These are phyloP conservation scores for Ryuthela nishihirai DNA, from an alignment of 2,888 invertebrate species.

Conservation along the genomic window DNA sequence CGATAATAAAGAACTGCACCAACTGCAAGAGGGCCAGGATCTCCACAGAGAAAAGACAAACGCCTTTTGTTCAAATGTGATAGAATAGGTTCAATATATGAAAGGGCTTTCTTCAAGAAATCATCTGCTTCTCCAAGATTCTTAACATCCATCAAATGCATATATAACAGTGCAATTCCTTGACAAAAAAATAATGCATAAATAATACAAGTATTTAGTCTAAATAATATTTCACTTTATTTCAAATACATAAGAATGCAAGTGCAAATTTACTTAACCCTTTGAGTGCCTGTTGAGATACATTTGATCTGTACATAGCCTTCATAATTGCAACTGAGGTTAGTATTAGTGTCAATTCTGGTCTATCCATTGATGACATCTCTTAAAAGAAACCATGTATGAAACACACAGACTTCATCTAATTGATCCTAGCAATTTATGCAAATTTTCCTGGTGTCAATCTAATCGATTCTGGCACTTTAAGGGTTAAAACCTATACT, in stretches of 20 bases:
- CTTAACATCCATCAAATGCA: conserved; percentile 18
- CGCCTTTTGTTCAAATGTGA: conserved; percentile 49
- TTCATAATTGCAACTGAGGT: too few relatives aligned
- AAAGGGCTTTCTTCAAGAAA: conserved; percentile 15
- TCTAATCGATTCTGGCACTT: too few relatives aligned
- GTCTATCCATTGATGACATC: too few relatives aligned
- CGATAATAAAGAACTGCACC: conserved; percentile 60
- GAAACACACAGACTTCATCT: too few relatives aligned
- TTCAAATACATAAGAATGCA: not conserved
- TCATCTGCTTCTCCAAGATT: conserved; percentile 10
- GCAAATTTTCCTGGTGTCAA: too few relatives aligned
- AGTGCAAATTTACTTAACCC: not conserved
- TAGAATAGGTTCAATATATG: conserved; percentile 19
- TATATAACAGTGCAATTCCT: conserved; percentile 36
- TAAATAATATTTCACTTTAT: too few relatives aligned
- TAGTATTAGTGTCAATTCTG: too few relatives aligned
- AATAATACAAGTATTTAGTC: conserved; percentile 1
- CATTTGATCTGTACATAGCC: too few relatives aligned
- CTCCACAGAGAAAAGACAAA: conserved; percentile 66
- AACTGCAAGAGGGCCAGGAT: conserved; percentile 63
- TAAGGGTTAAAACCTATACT: too few relatives aligned
- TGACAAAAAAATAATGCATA: conserved; percentile 1
- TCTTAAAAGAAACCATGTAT: too few relatives aligned
- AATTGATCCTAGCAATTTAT: too few relatives aligned
- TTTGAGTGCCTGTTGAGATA: too few relatives aligned